phyloP scores from a whole-genome alignment of 2,113 vertebrate species.

The Paratilapia polleni region DNA sequence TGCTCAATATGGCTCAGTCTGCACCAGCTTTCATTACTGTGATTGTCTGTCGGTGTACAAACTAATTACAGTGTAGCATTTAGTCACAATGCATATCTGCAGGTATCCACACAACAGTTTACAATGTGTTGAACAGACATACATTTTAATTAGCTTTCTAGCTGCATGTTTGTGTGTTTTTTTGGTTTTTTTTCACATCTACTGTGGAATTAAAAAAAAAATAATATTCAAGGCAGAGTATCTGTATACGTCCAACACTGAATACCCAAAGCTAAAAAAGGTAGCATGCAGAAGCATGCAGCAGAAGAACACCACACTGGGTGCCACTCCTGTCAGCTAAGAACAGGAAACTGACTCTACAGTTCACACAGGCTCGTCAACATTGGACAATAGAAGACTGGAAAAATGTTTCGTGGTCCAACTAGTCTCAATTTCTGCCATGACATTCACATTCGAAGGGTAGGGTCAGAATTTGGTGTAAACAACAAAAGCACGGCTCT shows the following conservation, averaged over 20 bases:
- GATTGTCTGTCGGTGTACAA: constrained; percentile 29
- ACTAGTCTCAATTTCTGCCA: too few relatives aligned
- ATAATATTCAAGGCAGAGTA: not conserved
- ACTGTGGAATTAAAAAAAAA: too few relatives aligned
- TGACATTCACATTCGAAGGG: too few relatives aligned
- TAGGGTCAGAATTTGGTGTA: too few relatives aligned
- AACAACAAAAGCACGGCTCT: too few relatives aligned
- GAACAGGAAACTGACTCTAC: too few relatives aligned
- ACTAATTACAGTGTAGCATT: constrained; percentile 34
- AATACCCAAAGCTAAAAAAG: not conserved
- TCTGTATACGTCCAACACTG: not conserved
- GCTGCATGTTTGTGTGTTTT: not conserved
- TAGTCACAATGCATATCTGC: constrained; percentile 10
- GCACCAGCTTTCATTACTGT: constrained; percentile 23
- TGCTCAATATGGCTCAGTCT: constrained; percentile 38
- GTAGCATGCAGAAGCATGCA: not conserved
- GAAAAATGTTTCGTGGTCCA: too few relatives aligned
- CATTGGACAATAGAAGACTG: too few relatives aligned
- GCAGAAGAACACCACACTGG: too few relatives aligned
- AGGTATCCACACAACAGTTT: constrained; percentile 10
- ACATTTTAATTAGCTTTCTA: not conserved
- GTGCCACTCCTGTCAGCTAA: too few relatives aligned
- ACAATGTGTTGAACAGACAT: not conserved
- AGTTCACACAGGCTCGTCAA: too few relatives aligned
- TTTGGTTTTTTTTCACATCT: too few relatives aligned